Conservation (phyloP, 2,888 invertebrate genomes). For the Sesia bembeciformis region DNA sequence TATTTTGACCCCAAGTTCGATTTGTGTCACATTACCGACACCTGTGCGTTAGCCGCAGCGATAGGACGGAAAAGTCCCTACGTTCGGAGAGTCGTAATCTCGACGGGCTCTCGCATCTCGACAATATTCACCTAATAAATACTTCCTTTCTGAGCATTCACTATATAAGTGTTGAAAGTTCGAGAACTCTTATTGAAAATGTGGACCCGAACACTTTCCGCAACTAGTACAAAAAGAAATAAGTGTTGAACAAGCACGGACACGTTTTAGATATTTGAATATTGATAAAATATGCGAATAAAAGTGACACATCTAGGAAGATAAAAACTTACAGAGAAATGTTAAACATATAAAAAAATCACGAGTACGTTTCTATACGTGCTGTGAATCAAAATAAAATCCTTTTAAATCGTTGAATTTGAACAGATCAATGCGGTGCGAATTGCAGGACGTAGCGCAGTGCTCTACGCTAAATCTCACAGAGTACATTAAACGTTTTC, state of each 20-base stretch:
- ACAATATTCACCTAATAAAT: slow-evolving; percentile 65
- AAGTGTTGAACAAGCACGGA: too few relatives aligned
- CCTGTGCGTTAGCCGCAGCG: slow-evolving; percentile 52
- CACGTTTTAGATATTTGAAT: too few relatives aligned
- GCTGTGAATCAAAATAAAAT: neutral
- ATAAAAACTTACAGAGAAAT: too few relatives aligned
- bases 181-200: neutral
- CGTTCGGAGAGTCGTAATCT: slow-evolving; percentile 42
- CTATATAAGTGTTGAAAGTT: slow-evolving; percentile 43
- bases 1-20: slow-evolving; percentile 39
- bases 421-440: slow-evolving; percentile 11
- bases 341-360: too few relatives aligned
- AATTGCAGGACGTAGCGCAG: slow-evolving; percentile 12
- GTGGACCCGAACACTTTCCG: too few relatives aligned
- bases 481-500: slow-evolving; percentile 65
- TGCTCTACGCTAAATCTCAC: slow-evolving; percentile 52
- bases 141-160: slow-evolving; percentile 47
- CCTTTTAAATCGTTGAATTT: slow-evolving; percentile 14
- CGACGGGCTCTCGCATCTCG: slow-evolving; percentile 38
- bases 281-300: too few relatives aligned
- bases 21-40: slow-evolving; percentile 58
- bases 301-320: too few relatives aligned
- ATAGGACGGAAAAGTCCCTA: slow-evolving; percentile 33
- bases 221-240: too few relatives aligned
- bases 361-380: too few relatives aligned